Evolutionary conservation across 2,888 invertebrate genomes (phyloP).

Genomic region (Saturnia pavonia): DNA sequence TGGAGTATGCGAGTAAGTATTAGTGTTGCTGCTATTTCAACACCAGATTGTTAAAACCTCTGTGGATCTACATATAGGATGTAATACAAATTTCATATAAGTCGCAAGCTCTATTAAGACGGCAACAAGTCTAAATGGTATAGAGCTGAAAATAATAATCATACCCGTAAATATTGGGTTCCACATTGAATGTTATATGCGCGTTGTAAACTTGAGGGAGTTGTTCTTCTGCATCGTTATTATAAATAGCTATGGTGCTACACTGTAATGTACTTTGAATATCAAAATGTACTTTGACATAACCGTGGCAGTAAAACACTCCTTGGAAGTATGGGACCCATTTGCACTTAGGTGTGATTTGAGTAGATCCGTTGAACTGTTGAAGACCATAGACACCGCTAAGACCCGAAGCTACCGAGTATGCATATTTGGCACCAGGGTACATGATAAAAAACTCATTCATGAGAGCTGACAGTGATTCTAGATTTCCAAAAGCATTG

Average conservation of each 20-base stretch:
- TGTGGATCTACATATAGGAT: not conserved
- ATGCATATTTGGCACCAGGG: slow-evolving; percentile 60
- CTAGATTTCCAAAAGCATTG: slow-evolving; percentile 59
- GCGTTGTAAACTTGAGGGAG: slow-evolving; percentile 60
- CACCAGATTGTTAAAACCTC: not conserved
- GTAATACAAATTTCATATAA: not conserved
- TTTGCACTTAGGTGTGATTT: slow-evolving; percentile 51
- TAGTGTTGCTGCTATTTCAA: not conserved
- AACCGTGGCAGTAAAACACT: slow-evolving; percentile 61
- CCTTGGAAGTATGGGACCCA: slow-evolving; percentile 74
- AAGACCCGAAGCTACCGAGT: slow-evolving; percentile 64
- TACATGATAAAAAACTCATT: slow-evolving; percentile 68
- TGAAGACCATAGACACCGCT: slow-evolving; percentile 55
- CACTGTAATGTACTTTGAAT: slow-evolving; percentile 51
- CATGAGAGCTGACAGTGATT: slow-evolving; percentile 61
- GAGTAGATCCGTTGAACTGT: slow-evolving; percentile 49
- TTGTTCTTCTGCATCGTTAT: slow-evolving; percentile 59
- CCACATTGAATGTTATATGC: slow-evolving; percentile 60
- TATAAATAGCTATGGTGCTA: slow-evolving; percentile 54
- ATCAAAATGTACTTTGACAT: slow-evolving; percentile 67
- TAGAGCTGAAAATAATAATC: slow-evolving; percentile 26
- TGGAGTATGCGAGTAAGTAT: not conserved
- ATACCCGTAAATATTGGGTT: slow-evolving; percentile 60
- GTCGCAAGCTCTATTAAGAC: not conserved
- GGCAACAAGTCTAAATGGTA: not conserved